Base-by-base conservation (phyloP, 1,140 invertebrate genomes). In the Lepidurus packardi region DNA sequence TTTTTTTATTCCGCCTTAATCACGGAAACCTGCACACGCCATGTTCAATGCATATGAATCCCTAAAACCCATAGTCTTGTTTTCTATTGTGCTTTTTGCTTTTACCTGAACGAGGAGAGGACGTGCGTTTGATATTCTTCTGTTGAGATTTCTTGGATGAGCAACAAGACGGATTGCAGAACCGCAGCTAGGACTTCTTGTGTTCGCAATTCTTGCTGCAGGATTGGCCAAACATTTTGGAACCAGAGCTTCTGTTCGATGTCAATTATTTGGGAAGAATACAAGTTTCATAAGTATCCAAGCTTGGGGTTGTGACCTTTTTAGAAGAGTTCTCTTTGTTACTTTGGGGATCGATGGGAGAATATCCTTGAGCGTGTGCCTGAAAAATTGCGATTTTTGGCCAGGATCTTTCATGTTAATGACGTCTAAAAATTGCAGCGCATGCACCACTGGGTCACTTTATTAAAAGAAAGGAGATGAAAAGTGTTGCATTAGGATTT, bases 211-310 rank as follows among this genome's bases (percentile, higher is more conserved):
- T 98, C 96, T 76, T 90, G 88, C 83, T 94, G 90, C 74, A 98
- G 87, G 83, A 91, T 92, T 24, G 95, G 95, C 92, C 96, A 96
- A 42, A 98, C 91, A 84, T 96, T 93, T 85, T 94, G 92, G 86
- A 96, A 98, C 90, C 95, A 94, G 21, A 98, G 86, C 93, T 98
- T 98, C 96, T 98, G 87, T 65, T 87, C 78, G 83, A 81, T 82
- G 80, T 81, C 24, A 75, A 77, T 81, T 76, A 42, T 65, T 65
- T 10, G 73, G 73, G 47, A 78, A 47, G 47, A 25, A 34, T 74
- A 21, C 34, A 45, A 24, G 76, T 13, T 76, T 44, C n/a, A n/a
- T 77, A 25, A 43, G 11, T 6, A 11, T 16, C 16, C 11, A 73
- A 73, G 77, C 21, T 21, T 76, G 75, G 42, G 42, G 42, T 24